phyloP scores from a whole-genome alignment of 2,797 vertebrate species.

The Salmo trutta region DNA sequence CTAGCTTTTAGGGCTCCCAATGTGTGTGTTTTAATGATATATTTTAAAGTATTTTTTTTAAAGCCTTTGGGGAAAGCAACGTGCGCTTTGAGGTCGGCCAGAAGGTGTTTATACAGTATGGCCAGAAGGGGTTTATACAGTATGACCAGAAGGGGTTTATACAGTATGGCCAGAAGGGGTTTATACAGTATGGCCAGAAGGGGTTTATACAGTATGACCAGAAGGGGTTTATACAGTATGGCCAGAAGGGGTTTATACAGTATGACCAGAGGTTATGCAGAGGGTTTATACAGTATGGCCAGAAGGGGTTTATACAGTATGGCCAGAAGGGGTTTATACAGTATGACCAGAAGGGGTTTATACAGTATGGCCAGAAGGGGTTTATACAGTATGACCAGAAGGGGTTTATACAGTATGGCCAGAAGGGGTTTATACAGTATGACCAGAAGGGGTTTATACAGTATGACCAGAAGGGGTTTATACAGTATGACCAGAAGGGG shows the following conservation, averaged over 20 bases:
- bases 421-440: neutral
- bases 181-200: neutral
- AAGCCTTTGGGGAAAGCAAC: neutral
- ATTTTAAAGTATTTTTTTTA: neutral
- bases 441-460: neutral
- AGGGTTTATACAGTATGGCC: neutral
- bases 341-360: neutral
- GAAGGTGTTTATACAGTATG: neutral
- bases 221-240: neutral
- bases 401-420: neutral
- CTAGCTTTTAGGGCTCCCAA: neutral
- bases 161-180: neutral
- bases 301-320: neutral
- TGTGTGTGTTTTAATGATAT: neutral
- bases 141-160: neutral
- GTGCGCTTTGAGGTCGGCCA: too few relatives aligned
- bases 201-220: neutral
- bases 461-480: neutral
- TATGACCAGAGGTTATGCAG: too few relatives aligned
- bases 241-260: neutral
- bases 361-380: neutral
- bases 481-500: neutral
- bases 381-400: neutral
- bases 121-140: neutral
- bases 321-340: neutral